Percentiles rank a stretch among this genome's conserved stretches.
Conservation (phyloP, 2,888 invertebrate genomes). For the Omphaloscelis lunosa region DNA sequence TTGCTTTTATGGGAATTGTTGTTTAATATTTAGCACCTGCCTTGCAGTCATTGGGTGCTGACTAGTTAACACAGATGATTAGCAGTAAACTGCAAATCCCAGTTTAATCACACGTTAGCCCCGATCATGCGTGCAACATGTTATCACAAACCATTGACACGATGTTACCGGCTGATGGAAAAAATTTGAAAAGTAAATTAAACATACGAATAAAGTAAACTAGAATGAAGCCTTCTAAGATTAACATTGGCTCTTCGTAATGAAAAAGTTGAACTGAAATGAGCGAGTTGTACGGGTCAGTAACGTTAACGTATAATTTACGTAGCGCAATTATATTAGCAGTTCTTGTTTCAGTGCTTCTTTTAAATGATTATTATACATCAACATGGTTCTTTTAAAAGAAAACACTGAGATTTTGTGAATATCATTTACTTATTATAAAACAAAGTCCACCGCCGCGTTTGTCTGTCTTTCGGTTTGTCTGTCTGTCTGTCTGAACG, state of each 20-base stretch:
- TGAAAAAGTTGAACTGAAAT: constrained; percentile 27
- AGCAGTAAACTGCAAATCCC: constrained; percentile 9
- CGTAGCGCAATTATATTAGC: not conserved
- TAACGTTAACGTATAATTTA: constrained; percentile 23
- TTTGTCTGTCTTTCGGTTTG: too few species aligned
- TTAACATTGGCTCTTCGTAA: constrained; percentile 54
- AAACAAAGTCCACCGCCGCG: too few species aligned
- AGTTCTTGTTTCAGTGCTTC: not conserved
- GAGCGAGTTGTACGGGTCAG: constrained; percentile 35
- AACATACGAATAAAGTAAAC: constrained; percentile 59
- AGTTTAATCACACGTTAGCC: constrained; percentile 2
- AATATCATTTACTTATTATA: not conserved
- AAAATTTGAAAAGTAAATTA: constrained; percentile 31
- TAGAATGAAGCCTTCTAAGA: constrained; percentile 62
- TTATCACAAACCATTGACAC: constrained; percentile 12
- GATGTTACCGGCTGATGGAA: constrained; percentile 43
- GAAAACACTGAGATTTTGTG: not conserved
- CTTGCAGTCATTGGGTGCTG: not conserved
- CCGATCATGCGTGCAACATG: constrained; percentile 8
- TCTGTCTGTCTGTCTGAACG: too few species aligned
- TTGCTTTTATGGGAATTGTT: constrained; percentile 1
- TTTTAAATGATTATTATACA: not conserved
- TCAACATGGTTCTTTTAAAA: not conserved
- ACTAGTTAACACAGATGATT: constrained; percentile 1
- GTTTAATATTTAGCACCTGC: not conserved